Conservation (phyloP, 2,888 invertebrate genomes). For the Dryadula phaetusa region DNA sequence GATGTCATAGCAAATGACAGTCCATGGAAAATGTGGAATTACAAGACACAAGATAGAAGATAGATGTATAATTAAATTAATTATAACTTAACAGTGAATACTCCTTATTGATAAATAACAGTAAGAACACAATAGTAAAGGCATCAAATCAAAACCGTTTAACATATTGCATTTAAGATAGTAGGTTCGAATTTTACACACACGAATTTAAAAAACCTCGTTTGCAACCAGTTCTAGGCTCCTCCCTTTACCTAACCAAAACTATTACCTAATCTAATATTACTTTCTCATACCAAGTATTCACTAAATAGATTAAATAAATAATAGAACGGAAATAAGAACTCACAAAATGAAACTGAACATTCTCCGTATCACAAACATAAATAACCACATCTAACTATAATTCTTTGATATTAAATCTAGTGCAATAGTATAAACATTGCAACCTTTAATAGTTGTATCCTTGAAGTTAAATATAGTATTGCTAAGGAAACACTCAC, state of each 20-base stretch:
- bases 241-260: too few species aligned
- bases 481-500: conserved; percentile 22
- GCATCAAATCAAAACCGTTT: not conserved
- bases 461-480: conserved; percentile 26
- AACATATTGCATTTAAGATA: not conserved
- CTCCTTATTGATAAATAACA: not conserved
- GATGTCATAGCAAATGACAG: conserved; percentile 28
- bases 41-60: not conserved
- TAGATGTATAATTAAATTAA: not conserved
- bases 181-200: not conserved
- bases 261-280: too few species aligned
- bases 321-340: not conserved
- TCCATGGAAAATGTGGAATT: conserved; percentile 21
- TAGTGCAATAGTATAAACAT: conserved; percentile 10
- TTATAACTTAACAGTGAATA: not conserved
- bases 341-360: not conserved
- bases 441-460: conserved; percentile 24
- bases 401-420: conserved; percentile 16
- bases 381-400: not conserved
- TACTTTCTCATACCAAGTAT: too few species aligned
- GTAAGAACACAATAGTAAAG: too few species aligned
- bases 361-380: not conserved
- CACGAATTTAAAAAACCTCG: too few species aligned
- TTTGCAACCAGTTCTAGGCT: too few species aligned
- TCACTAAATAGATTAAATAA: not conserved